Evolutionary conservation across 1,140 invertebrate genomes (phyloP).

Genomic region (Magallana angulata): DNA sequence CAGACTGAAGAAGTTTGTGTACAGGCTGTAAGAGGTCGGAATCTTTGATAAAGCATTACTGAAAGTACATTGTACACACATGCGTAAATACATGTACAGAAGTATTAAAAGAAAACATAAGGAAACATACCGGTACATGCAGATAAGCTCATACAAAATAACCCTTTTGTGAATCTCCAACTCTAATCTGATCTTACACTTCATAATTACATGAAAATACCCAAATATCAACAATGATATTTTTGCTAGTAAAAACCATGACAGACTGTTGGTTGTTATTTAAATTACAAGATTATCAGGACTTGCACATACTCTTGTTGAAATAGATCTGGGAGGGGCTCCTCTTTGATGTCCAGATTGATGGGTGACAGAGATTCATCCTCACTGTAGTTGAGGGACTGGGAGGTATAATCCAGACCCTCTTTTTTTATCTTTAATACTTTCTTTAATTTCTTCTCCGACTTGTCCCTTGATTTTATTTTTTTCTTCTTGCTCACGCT

Average conservation of each 20-base stretch:
- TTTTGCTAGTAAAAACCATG: too few species aligned
- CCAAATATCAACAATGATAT: too few species aligned
- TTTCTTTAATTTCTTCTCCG: constrained; percentile 64
- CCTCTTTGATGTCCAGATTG: constrained; percentile 61
- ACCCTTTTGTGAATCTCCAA: too few species aligned
- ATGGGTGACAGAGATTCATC: constrained; percentile 47
- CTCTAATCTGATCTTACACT: too few species aligned
- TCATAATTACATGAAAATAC: too few species aligned
- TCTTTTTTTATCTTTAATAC: constrained; percentile 62
- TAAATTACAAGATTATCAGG: too few species aligned
- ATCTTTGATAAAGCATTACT: constrained; percentile 30
- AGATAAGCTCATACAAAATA: too few species aligned
- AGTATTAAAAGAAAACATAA: too few species aligned
- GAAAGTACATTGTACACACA: not conserved
- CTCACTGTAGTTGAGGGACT: constrained; percentile 29
- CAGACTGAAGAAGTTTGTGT: constrained; percentile 76
- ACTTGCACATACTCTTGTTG: constrained; percentile 37
- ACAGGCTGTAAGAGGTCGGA: constrained; percentile 45
- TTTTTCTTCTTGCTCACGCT: constrained; percentile 51
- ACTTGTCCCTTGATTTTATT: constrained; percentile 58
- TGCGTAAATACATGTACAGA: not conserved
- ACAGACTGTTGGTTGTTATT: too few species aligned
- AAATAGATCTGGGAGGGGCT: constrained; percentile 45
- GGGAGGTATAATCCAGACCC: constrained; percentile 36
- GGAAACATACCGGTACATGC: too few species aligned